A percentile compares a stretch with the other conserved stretches of the same genome.
Conservation (phyloP, 2,113 vertebrate genomes). For the Dasyprocta punctata region DNA sequence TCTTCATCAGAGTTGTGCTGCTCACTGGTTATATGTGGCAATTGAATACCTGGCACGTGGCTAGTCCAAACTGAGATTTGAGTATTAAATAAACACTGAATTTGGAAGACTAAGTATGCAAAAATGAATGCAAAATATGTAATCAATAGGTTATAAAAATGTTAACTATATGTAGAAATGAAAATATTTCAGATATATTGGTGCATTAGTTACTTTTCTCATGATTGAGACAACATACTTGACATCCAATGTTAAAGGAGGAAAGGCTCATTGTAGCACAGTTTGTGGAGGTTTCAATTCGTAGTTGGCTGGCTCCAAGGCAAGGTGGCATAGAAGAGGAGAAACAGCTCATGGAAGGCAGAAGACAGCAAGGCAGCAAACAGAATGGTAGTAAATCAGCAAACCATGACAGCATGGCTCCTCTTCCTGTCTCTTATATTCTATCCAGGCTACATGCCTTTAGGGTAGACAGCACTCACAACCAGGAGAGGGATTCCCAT, state of each 20-base stretch:
- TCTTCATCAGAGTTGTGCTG: background rate
- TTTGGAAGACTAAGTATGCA: background rate
- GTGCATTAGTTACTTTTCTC: background rate
- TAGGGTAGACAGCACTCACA: too few species aligned
- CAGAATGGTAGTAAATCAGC: background rate
- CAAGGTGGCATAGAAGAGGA: background rate
- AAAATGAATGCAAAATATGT: conserved; percentile 41
- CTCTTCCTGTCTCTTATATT: background rate
- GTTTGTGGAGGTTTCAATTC: background rate
- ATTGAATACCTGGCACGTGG: background rate
- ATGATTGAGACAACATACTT: background rate
- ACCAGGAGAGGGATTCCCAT: too few species aligned
- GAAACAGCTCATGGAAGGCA: background rate
- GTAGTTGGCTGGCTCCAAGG: background rate
- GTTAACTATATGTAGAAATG: conserved; percentile 1
- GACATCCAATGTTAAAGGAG: background rate
- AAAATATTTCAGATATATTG: conserved; percentile 45
- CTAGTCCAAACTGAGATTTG: background rate
- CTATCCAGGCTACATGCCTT: background rate
- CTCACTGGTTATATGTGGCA: background rate
- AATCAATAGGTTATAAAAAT: background rate
- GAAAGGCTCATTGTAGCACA: background rate
- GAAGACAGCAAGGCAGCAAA: background rate
- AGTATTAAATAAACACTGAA: background rate
- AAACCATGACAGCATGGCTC: background rate